These are phyloP conservation scores for Eremobia ochroleuca DNA, from an alignment of 2,888 invertebrate genomes.

Conservation along the genomic window DNA sequence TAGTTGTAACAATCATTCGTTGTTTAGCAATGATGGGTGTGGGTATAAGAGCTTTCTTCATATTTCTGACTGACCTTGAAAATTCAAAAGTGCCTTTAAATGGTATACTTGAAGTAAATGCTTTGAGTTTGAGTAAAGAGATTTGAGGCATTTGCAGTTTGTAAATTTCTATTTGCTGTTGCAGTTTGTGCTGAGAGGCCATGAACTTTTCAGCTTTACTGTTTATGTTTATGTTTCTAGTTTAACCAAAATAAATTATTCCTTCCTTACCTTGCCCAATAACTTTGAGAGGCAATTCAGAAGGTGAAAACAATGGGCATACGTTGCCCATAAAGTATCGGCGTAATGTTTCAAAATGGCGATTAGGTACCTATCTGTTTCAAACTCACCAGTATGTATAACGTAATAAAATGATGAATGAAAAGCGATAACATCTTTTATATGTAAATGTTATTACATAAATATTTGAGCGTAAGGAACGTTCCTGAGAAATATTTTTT, in stretches of 20 bases:
- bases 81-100: not conserved
- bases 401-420: conserved; percentile 47
- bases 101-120: not conserved
- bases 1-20: conserved; percentile 29
- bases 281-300: conserved; percentile 14
- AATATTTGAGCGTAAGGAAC: conserved; percentile 45
- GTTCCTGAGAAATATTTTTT: conserved; percentile 43
- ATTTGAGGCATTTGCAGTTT: no score
- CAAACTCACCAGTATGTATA: conserved; percentile 25
- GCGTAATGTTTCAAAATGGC: conserved; percentile 20
- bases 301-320: conserved; percentile 10
- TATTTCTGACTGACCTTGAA: not conserved
- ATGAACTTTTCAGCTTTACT: no score
- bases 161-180: not conserved
- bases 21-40: conserved; percentile 19
- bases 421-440: conserved; percentile 47
- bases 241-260: not conserved
- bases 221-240: not conserved
- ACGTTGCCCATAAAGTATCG: conserved; percentile 14
- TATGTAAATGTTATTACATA: conserved; percentile 58
- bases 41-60: not conserved
- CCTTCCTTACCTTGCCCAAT: not conserved
- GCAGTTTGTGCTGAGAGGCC: not conserved
- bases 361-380: conserved; percentile 23
- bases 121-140: not conserved